Conservation (phyloP, 2,113 vertebrate species). For the Apeltes quadracus region DNA sequence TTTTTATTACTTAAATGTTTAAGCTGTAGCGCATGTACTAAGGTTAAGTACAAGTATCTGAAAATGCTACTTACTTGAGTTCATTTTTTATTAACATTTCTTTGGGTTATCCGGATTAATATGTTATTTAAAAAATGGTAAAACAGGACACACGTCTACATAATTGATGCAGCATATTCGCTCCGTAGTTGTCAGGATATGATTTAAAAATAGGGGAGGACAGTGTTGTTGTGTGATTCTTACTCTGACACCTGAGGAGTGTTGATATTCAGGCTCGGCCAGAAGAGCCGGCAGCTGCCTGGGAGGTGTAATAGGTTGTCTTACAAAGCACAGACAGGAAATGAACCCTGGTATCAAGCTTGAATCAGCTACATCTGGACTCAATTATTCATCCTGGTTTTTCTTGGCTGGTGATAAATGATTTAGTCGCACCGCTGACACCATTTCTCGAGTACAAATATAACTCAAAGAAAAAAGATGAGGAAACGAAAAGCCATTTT, state of each 20-base stretch:
- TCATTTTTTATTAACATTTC: neutral
- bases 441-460: conserved; percentile 82
- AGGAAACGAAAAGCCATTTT: conserved; percentile 1
- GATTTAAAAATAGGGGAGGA: conserved; percentile 28
- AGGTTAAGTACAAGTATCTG: no score
- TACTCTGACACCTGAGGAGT: conserved; percentile 79
- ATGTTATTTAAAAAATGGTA: neutral
- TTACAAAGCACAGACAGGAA: conserved; percentile 98
- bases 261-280: conserved; percentile 90
- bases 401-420: conserved; percentile 98
- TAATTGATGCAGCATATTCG: neutral
- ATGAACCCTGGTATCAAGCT: conserved; percentile 96
- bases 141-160: neutral
- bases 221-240: conserved; percentile 56
- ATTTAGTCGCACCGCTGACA: conserved; percentile 91
- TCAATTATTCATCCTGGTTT: conserved; percentile 87
- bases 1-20: neutral
- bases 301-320: conserved; percentile 97
- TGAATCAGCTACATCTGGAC: conserved; percentile 95
- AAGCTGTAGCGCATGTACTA: no score
- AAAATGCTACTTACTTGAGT: no score
- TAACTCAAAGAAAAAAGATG: conserved; percentile 43
- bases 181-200: neutral
- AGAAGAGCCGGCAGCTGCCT: conserved; percentile 85
- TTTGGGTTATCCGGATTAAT: neutral